Conservation (phyloP, 35 echinoderm and acorn worm genomes). For the Strongylocentrotus purpuratus region DNA sequence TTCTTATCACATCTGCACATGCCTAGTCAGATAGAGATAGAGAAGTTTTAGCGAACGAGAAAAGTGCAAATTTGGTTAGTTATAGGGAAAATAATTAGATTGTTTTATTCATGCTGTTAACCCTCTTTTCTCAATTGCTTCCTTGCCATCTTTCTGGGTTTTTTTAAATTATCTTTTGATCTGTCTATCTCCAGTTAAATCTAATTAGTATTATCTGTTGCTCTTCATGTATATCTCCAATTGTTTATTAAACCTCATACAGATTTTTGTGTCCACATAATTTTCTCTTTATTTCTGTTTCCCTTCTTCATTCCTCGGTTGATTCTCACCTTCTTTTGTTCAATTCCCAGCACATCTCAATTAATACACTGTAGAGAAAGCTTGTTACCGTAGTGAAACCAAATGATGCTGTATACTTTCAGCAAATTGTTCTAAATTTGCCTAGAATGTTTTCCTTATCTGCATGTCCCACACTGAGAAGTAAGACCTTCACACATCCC, state of each 20-base stretch:
- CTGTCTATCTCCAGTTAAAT: not conserved
- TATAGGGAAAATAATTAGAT: not conserved
- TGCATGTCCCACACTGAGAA: not conserved
- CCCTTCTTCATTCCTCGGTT: no score
- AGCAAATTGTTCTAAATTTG: not conserved
- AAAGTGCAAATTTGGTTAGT: not conserved
- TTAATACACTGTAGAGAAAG: not conserved
- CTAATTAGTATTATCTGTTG: not conserved
- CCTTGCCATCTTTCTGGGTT: not conserved
- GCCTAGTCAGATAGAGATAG: not conserved
- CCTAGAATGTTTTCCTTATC: not conserved
- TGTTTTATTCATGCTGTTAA: not conserved
- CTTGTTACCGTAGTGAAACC: no score
- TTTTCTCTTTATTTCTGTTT: not conserved
- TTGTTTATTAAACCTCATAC: not conserved
- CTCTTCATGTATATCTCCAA: not conserved
- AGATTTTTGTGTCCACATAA: not conserved
- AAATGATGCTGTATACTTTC: not conserved
- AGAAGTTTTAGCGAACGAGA: not conserved
- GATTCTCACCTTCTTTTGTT: not conserved
- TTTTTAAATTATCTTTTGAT: not conserved
- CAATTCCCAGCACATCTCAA: not conserved
- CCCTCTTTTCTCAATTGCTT: not conserved
- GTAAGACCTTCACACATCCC: not conserved
- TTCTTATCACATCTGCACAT: not conserved